These are phyloP conservation scores for Aricia agestis DNA, from an alignment of 1,140 invertebrate species.

Conservation along the genomic window DNA sequence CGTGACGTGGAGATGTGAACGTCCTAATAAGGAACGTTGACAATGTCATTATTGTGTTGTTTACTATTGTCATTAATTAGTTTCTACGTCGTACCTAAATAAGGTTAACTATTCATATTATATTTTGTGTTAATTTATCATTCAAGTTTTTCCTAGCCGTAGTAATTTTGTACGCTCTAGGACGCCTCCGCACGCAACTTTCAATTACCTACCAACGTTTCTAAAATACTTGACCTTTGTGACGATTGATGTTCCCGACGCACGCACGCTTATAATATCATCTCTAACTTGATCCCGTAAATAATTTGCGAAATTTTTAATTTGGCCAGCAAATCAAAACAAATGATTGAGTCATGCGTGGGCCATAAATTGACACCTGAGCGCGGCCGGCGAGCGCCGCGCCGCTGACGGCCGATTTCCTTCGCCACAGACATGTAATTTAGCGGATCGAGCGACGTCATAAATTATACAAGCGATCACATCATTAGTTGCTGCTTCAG, in stretches of 20 bases:
- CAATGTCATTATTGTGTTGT: no score
- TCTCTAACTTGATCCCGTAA: not conserved
- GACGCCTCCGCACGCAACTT: not conserved
- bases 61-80: no score
- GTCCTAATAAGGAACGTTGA: no score
- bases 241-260: not conserved
- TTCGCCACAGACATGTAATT: constrained; percentile 16
- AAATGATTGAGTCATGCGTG: not conserved
- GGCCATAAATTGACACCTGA: constrained; percentile 27
- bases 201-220: not conserved
- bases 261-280: not conserved
- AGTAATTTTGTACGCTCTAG: not conserved
- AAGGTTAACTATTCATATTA: no score
- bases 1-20: no score
- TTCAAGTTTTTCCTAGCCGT: no score
- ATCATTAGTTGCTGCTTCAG: constrained; percentile 22
- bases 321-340: not conserved
- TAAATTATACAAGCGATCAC: constrained; percentile 22
- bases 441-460: constrained; percentile 17
- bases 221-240: not conserved
- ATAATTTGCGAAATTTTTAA: not conserved
- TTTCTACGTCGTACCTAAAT: no score
- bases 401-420: constrained; percentile 11
- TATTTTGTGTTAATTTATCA: no score
- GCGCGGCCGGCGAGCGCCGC: constrained; percentile 7